Evolutionary conservation across 2,888 invertebrate species (phyloP).

Genomic region (Calephelis perditalis): DNA sequence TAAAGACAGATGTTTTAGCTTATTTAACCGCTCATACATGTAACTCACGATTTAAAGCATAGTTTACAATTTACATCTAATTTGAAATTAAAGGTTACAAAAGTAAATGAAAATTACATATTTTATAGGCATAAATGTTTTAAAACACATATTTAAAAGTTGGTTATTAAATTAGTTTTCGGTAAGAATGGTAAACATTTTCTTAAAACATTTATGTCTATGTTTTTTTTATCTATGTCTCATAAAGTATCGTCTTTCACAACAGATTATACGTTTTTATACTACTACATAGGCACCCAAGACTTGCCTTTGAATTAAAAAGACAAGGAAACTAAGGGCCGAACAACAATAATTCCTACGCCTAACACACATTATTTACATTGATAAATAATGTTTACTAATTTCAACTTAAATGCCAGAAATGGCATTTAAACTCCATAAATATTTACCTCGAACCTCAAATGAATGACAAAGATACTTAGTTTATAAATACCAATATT

Average conservation of each 20-base stretch:
- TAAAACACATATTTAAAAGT: not conserved
- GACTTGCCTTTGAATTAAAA: slow-evolving; percentile 40
- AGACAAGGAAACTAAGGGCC: slow-evolving; percentile 39
- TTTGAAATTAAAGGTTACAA: slow-evolving; percentile 41
- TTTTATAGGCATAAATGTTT: not conserved
- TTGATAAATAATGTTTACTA: slow-evolving; percentile 45
- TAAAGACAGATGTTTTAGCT: slow-evolving; percentile 23
- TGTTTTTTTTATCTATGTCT: slow-evolving; percentile 47
- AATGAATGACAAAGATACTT: slow-evolving; percentile 59
- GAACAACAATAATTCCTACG: slow-evolving; percentile 48
- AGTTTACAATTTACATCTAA: slow-evolving; percentile 39
- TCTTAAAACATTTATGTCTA: slow-evolving; percentile 35
- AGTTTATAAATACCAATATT: slow-evolving; percentile 67
- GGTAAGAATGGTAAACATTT: slow-evolving; percentile 34
- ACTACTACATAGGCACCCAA: slow-evolving; percentile 51
- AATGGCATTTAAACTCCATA: slow-evolving; percentile 44
- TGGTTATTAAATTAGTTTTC: not conserved
- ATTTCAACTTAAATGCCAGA: slow-evolving; percentile 45
- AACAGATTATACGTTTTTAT: slow-evolving; percentile 58
- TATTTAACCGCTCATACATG: slow-evolving; percentile 22
- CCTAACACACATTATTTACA: slow-evolving; percentile 70
- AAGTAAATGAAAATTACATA: slow-evolving; percentile 28
- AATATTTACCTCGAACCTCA: slow-evolving; percentile 46
- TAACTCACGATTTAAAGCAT: slow-evolving; percentile 28
- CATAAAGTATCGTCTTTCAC: slow-evolving; percentile 73